Conservation (phyloP, 2,113 vertebrate species). For the Silurus meridionalis region DNA sequence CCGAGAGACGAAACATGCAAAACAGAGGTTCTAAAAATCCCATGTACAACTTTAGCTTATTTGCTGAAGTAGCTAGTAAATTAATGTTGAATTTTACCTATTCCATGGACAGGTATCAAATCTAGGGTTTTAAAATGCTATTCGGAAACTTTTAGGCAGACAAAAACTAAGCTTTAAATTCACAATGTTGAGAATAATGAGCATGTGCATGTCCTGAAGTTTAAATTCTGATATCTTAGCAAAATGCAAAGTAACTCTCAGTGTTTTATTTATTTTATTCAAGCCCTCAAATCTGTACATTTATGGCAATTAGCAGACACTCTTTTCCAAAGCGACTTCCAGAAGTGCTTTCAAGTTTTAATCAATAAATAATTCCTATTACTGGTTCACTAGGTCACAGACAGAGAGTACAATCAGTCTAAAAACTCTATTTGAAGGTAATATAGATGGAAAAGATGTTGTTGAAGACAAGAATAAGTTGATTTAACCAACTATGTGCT, state of each 20-base stretch:
- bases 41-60: not conserved
- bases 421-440: too few species aligned
- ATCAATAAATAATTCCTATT: too few species aligned
- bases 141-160: not conserved
- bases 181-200: not conserved
- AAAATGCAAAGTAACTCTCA: not conserved
- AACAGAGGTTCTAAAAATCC: not conserved
- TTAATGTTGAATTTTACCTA: not conserved
- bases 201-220: not conserved
- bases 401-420: too few species aligned
- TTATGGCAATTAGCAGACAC: too few species aligned
- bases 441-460: too few species aligned
- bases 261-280: not conserved
- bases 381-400: too few species aligned
- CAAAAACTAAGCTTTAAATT: not conserved
- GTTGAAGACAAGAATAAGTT: too few species aligned
- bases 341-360: too few species aligned
- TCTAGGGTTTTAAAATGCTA: not conserved
- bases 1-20: not conserved
- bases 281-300: not conserved
- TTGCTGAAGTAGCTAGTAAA: not conserved
- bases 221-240: not conserved
- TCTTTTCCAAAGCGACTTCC: too few species aligned
- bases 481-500: too few species aligned
- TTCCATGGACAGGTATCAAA: not conserved